phyloP scores from a whole-genome alignment of 2,888 invertebrate genomes.

The Craniophora ligustri region DNA sequence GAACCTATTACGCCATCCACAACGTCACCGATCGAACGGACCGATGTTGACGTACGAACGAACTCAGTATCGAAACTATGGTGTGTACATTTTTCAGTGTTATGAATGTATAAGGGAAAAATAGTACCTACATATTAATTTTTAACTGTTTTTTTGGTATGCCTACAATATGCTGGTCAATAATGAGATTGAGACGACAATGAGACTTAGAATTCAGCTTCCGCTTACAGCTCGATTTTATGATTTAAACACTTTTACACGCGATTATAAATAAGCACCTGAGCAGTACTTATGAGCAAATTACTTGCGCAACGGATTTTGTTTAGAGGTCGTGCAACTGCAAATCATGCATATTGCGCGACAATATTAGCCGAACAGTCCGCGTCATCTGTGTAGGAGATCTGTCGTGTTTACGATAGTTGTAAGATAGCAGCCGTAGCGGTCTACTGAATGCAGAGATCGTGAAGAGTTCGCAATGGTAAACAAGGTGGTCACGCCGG shows the following conservation, averaged over 20 bases:
- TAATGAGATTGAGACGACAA: too few species aligned
- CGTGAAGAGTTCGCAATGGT: conserved; percentile 76
- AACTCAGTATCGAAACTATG: conserved; percentile 28
- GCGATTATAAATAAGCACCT: too few species aligned
- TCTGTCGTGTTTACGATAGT: conserved; percentile 54
- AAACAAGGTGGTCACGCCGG: conserved; percentile 83
- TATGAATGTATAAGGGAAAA: conserved; percentile 32
- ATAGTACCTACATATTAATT: conserved; percentile 3
- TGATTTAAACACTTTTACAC: too few species aligned
- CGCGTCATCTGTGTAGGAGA: conserved; percentile 37
- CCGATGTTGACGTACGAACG: conserved; percentile 50
- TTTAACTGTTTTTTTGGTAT: background rate
- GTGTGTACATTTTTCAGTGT: conserved; percentile 31
- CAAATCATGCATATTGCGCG: conserved; percentile 45
- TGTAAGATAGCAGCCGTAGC: conserved; percentile 61
- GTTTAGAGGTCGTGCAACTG: conserved; percentile 29
- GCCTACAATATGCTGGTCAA: too few species aligned
- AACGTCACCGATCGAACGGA: conserved; percentile 44
- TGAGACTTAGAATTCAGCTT: too few species aligned
- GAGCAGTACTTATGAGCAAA: background rate
- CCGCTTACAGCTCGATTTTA: too few species aligned
- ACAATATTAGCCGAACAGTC: conserved; percentile 24
- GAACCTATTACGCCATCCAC: conserved; percentile 50
- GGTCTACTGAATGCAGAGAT: conserved; percentile 68
- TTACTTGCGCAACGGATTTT: background rate